Conservation (phyloP, 2,888 invertebrate species). For the Argyresthia goedartella region DNA sequence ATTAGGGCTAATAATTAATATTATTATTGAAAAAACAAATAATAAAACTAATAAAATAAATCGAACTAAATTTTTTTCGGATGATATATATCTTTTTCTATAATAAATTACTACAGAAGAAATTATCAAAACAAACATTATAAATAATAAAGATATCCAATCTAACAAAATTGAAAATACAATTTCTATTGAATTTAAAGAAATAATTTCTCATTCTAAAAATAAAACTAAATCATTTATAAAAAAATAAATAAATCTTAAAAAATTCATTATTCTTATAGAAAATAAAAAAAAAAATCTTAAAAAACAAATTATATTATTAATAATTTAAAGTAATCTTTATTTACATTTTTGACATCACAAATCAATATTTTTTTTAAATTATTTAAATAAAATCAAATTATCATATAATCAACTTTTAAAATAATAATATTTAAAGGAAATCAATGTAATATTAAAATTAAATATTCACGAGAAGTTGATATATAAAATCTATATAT, state of each 20-base stretch:
- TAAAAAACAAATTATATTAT: slow-evolving; percentile 64
- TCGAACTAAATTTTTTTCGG: slow-evolving; percentile 69
- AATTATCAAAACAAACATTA: slow-evolving; percentile 75
- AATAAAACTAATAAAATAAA: slow-evolving; percentile 76
- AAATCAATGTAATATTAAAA: slow-evolving; percentile 73
- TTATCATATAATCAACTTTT: slow-evolving; percentile 59
- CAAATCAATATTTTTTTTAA: slow-evolving; percentile 78
- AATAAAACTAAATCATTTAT: slow-evolving; percentile 51
- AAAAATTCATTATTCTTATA: slow-evolving; percentile 46
- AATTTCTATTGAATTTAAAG: slow-evolving; percentile 55
- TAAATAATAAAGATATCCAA: slow-evolving; percentile 76
- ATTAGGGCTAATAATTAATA: slow-evolving; percentile 78
- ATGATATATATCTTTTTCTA: slow-evolving; percentile 73
- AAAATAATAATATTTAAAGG: slow-evolving; percentile 74
- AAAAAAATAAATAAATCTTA: slow-evolving; percentile 54
- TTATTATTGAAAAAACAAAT: slow-evolving; percentile 77
- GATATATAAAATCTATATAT: slow-evolving; percentile 61
- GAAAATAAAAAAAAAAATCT: slow-evolving; percentile 60
- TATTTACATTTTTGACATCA: slow-evolving; percentile 70
- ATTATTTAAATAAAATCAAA: slow-evolving; percentile 74
- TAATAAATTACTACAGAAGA: slow-evolving; percentile 75
- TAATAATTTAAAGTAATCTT: slow-evolving; percentile 63
- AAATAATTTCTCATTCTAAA: slow-evolving; percentile 69
- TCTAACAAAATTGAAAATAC: slow-evolving; percentile 72
- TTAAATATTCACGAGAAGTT: slow-evolving; percentile 68